Base-by-base conservation (phyloP, 2,888 invertebrate species). In the Chesias legatella region DNA sequence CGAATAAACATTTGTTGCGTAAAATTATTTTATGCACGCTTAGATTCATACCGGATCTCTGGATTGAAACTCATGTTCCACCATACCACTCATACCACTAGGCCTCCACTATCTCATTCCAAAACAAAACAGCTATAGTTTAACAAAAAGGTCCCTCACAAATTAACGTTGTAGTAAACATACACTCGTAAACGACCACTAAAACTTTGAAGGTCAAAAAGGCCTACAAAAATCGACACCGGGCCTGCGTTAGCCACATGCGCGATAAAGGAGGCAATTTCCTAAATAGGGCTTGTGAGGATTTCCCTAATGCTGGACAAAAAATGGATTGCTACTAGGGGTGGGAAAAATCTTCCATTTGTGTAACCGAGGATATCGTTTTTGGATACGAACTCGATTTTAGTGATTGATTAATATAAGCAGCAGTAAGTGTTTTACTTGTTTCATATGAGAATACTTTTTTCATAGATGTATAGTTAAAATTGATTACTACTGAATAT, bases 201-300 rank as follows among this genome's bases (percentile, higher is more conserved):
- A 54, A 65, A 63, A 63, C 58, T 66, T 63, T 53, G 58, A 57
- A 61, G 63, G 63, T 63, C 51, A 55, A 65, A 69, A 69, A 67
- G 54, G 53, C 48, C 53, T 42, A 46, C 52, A 51, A 62, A 60
- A 56, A 69, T 70, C 63, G 64, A 56, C 65, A 65, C 48, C 67
- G 58, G 53, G 43, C 51, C 60, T 56, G 63, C 57, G 65, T 60
- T 72, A 73, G 73, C 78, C 79, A 70, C 75, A 71, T 63, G 56
- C 67, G 67, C 75, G 79, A 82, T 79, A 81, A 79, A 78, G 71
- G 67, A 79, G 68, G 72, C 80, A 82, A 81, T 82, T 79, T 81
- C 67, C 79, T 79, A 80, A 82, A 82, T 80, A 80, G 76, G 73
- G 67, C 77, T 80, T 75, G 68, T 63, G 76, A 72, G 80, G 79